phyloP scores from a whole-genome alignment of 2,113 vertebrate genomes.

The Bolborhynchus lineola region DNA sequence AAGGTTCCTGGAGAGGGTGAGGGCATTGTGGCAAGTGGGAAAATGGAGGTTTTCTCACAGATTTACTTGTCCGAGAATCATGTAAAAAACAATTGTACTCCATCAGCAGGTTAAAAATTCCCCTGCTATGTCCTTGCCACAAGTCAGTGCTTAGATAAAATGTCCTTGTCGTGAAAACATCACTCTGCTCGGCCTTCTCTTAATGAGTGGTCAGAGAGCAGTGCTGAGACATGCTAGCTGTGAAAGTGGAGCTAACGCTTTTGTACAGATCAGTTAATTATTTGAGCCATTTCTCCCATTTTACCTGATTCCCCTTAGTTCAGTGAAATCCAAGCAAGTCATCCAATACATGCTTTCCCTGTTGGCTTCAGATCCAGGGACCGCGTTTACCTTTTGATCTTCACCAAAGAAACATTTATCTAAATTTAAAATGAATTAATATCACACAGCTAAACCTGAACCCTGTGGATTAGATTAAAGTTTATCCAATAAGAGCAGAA shows the following conservation, averaged over 20 bases:
- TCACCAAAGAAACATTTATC: constrained; percentile 43
- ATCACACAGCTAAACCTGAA: constrained; percentile 51
- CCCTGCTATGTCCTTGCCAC: not conserved
- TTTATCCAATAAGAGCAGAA: constrained; percentile 57
- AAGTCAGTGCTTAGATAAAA: not conserved
- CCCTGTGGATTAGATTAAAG: constrained; percentile 52
- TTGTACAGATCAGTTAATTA: not conserved
- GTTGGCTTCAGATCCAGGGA: not conserved
- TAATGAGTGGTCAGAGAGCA: not conserved
- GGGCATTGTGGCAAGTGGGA: not conserved
- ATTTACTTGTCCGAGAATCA: not conserved
- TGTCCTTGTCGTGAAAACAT: not conserved
- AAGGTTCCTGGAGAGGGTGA: not conserved
- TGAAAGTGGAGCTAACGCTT: not conserved
- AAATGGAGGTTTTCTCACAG: not conserved
- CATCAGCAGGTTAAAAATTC: not conserved
- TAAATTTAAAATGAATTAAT: constrained; percentile 58
- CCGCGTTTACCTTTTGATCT: constrained; percentile 14
- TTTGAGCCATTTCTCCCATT: not conserved
- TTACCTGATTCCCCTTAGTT: not conserved
- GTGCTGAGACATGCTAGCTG: not conserved
- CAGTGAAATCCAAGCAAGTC: not conserved
- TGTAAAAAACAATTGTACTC: not conserved
- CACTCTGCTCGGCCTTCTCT: not conserved
- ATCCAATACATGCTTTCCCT: not conserved